Conservation (phyloP, 2,113 vertebrate species). For the Sisor rabdophorus region DNA sequence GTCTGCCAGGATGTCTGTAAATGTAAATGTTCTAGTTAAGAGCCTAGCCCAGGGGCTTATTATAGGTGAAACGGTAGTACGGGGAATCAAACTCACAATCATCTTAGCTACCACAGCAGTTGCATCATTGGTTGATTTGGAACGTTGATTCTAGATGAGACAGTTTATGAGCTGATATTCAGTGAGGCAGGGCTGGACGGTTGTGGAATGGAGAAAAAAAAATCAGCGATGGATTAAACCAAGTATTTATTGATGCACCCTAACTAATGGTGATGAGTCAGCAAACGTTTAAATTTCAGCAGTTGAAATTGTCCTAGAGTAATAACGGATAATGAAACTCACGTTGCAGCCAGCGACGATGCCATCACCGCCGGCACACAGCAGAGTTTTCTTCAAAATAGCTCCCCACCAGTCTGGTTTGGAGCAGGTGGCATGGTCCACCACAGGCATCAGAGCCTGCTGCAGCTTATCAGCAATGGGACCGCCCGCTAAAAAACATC, state of each 20-base stretch:
- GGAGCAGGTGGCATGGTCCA: conserved; percentile 71
- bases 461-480: conserved; percentile 75
- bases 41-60: too few species aligned
- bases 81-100: too few species aligned
- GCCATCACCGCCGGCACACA: conserved; percentile 75
- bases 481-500: conserved; percentile 68
- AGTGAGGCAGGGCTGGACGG: too few species aligned
- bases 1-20: too few species aligned
- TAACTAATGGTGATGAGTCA: neutral
- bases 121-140: neutral
- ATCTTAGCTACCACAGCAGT: too few species aligned
- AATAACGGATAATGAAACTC: conserved; percentile 47
- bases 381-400: conserved; percentile 65
- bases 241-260: neutral
- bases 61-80: too few species aligned
- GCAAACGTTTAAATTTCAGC: too few species aligned
- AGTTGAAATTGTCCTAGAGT: too few species aligned
- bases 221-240: neutral
- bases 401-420: conserved; percentile 74
- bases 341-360: conserved; percentile 75
- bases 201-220: neutral
- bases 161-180: too few species aligned
- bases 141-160: neutral
- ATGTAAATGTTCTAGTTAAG: too few species aligned
- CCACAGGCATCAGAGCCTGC: conserved; percentile 78